phyloP scores from a whole-genome alignment of 53 echinoderm and acorn worm species.

The Holothuria scabra region DNA sequence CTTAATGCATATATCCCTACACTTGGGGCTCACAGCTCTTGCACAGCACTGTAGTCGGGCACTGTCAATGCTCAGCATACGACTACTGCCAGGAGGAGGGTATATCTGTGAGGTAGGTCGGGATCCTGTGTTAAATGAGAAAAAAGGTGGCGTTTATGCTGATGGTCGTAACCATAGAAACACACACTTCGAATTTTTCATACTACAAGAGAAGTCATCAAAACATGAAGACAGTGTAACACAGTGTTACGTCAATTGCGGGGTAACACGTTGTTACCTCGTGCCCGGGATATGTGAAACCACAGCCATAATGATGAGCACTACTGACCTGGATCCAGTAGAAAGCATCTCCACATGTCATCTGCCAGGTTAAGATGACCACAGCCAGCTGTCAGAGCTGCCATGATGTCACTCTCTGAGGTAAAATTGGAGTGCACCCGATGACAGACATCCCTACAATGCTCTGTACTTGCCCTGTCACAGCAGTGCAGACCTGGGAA shows the following conservation, averaged over 20 bases:
- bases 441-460: slow-evolving; percentile 74
- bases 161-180: too few species aligned
- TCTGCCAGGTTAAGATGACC: slow-evolving; percentile 65
- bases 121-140: too few species aligned
- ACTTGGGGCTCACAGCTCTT: slow-evolving; percentile 73
- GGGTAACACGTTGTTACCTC: too few species aligned
- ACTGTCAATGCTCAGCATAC: slow-evolving; percentile 75
- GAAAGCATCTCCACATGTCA: slow-evolving; percentile 91
- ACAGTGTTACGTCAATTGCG: too few species aligned
- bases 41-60: slow-evolving; percentile 92
- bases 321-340: slow-evolving; percentile 68
- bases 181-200: too few species aligned
- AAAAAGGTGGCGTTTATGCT: too few species aligned
- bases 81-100: background rate
- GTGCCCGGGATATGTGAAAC: too few species aligned
- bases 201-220: too few species aligned
- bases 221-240: too few species aligned
- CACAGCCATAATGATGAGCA: too few species aligned
- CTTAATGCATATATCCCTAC: slow-evolving; percentile 94
- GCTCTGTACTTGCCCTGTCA: slow-evolving; percentile 66
- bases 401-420: slow-evolving; percentile 78
- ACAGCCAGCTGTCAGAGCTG: slow-evolving; percentile 69
- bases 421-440: slow-evolving; percentile 71
- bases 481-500: slow-evolving; percentile 90
- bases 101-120: too few species aligned